Base-by-base conservation (phyloP, 2,888 invertebrate species). In the Polia nebulosa region DNA sequence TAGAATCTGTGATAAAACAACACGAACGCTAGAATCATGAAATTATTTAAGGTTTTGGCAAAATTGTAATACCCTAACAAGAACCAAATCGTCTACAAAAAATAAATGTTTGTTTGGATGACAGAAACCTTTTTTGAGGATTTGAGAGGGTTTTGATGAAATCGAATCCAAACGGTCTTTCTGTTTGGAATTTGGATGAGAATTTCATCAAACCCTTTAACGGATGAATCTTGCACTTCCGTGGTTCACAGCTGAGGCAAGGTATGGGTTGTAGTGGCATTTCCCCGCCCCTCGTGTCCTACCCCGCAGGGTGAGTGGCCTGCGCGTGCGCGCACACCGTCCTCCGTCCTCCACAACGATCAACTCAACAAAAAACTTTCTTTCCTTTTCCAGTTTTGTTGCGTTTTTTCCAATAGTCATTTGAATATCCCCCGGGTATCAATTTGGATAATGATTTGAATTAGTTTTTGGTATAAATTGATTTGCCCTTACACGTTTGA, bases 241-340 rank as follows among this genome's bases (percentile, higher is more conserved):
- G 86, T 79, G 76, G 76, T 75, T 77, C 74, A 78, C 82, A 86
- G 84, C 84, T 86, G 81, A 80, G 82, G 74, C 73, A 80, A 55
- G 56, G 55, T 69, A 72, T 82, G 58, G 81, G 77, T 76, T 66
- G 80, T 81, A 75, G 78, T 76, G 59, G 64, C 68, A 70, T 65
- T 58, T 52, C 59, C 72, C 77, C 81, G 52, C 44, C 75, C 71
- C 79, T 36, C 76, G 56, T 69, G 62, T 53, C 60, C 67, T 73
- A 65, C 80, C 79, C 78, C 83, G 80, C 84, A 85, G 89, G 89
- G 90, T 91, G 88, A 90, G 84, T 89, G 90, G 80, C 90, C 91
- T 87, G 82, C 82, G 68, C 73, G 81, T 74, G 72, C 77, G 80
- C 83, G 83, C 82, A 76, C 85, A 86, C 84, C n/a, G n/a, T n/a